A percentile compares a stretch with the other conserved stretches of the same genome.
Evolutionary conservation across 2,113 vertebrate species (phyloP).

Genomic region (Ivindomyrus marchei): DNA sequence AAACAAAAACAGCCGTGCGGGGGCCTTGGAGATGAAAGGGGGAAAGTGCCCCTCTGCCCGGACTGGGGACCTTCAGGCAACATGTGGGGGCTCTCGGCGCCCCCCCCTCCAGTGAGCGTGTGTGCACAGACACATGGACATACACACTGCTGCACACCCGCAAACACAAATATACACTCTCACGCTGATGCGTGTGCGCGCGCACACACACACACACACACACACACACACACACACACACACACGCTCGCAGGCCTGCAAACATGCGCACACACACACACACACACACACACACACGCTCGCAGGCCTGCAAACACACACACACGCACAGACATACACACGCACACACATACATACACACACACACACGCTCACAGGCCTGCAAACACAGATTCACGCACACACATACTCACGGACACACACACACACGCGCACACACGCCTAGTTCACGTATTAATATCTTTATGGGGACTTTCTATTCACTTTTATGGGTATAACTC

Average conservation of each 20-base stretch:
- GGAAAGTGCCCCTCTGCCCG: not conserved
- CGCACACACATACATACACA: not conserved
- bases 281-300: too few species aligned
- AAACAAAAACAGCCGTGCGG: constrained; percentile 22
- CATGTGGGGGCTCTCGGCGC: constrained; percentile 22
- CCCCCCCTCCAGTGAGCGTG: not conserved
- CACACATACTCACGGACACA: too few species aligned
- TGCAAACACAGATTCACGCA: too few species aligned
- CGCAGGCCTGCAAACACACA: too few species aligned
- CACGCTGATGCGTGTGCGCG: not conserved
- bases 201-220: too few species aligned
- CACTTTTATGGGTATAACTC: not conserved
- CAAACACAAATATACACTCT: not conserved
- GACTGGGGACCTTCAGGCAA: constrained; percentile 20
- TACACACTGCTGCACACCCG: not conserved
- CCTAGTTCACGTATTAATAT: not conserved
- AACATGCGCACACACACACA: too few species aligned
- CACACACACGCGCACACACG: not conserved
- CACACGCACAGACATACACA: not conserved
- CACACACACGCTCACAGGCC: too few species aligned
- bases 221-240: too few species aligned
- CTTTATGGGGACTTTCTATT: not conserved
- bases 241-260: too few species aligned
- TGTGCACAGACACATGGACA: not conserved
- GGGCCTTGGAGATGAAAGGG: constrained; percentile 25